Conservation (phyloP, 2,113 vertebrate genomes). For the Urocynchramus pylzowi region DNA sequence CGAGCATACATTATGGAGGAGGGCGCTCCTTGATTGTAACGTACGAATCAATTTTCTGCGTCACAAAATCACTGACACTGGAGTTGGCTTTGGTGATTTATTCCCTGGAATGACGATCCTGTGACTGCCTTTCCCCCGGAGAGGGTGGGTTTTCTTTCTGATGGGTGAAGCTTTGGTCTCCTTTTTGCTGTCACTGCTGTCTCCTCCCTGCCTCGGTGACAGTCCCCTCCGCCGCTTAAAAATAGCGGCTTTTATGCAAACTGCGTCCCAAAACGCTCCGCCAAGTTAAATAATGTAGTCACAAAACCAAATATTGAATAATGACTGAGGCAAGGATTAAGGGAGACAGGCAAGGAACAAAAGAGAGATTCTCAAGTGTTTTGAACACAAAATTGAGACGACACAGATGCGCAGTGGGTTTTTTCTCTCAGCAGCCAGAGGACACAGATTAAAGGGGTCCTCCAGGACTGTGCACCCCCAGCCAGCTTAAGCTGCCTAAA, state of each 20-base stretch:
- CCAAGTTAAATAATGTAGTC: constrained; percentile 64
- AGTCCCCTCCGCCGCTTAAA: neutral
- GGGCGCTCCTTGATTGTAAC: constrained; percentile 64
- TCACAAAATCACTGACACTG: constrained; percentile 48
- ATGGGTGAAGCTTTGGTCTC: constrained; percentile 38
- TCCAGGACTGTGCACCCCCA: neutral
- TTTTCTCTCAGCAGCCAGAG: neutral
- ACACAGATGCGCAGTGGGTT: neutral
- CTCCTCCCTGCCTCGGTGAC: neutral
- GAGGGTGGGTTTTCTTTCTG: neutral
- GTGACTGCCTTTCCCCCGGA: neutral
- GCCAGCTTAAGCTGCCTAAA: neutral
- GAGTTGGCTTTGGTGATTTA: constrained; percentile 56
- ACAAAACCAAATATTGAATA: constrained; percentile 65
- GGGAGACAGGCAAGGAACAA: constrained; percentile 38
- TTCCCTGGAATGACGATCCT: neutral
- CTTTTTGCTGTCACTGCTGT: neutral
- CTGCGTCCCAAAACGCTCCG: neutral
- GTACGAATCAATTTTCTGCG: constrained; percentile 56
- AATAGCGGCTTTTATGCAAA: constrained; percentile 8
- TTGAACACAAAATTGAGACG: neutral
- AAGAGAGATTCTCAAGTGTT: constrained; percentile 27
- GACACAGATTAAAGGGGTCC: neutral
- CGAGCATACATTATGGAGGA: constrained; percentile 57
- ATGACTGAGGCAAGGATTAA: constrained; percentile 45